A percentile compares a stretch with the other conserved stretches of the same genome.
These are phyloP conservation scores for Ridgeia piscesae DNA, from an alignment of 1,140 invertebrate genomes.

Conservation along the genomic window DNA sequence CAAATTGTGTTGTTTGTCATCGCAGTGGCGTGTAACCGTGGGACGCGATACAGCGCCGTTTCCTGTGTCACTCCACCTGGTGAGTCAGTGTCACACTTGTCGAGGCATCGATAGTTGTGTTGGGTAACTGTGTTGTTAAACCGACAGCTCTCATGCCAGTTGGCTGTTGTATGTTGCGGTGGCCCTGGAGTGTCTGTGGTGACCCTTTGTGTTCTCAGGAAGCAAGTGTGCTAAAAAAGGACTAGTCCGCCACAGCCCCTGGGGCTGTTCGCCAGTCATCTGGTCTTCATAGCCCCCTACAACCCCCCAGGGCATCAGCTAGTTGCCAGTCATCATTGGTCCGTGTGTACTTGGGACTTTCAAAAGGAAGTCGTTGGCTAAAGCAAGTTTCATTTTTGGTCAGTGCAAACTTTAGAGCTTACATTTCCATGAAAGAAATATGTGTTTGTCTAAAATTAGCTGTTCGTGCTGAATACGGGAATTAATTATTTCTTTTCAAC, in stretches of 20 bases:
- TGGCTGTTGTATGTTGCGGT: background rate
- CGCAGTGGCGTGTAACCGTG: background rate
- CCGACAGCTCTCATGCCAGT: background rate
- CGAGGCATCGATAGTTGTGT: background rate
- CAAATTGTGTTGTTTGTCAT: slow-evolving; percentile 6
- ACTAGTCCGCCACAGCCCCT: background rate
- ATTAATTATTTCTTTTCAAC: background rate
- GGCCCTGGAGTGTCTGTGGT: background rate
- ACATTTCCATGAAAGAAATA: background rate
- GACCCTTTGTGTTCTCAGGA: background rate
- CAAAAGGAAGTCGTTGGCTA: background rate
- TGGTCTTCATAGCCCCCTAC: too few relatives aligned
- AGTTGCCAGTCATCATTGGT: too few relatives aligned
- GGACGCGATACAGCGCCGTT: background rate
- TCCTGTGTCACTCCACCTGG: background rate
- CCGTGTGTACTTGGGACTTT: background rate
- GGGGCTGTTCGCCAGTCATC: background rate
- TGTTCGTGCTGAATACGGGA: background rate
- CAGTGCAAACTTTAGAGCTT: too few relatives aligned
- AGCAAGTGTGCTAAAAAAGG: background rate
- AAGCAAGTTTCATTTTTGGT: background rate
- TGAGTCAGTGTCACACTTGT: background rate
- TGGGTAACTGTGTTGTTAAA: background rate
- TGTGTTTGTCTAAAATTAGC: background rate
- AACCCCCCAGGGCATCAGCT: too few relatives aligned